Conservation (phyloP, 92 coral and sea anemone species). For the Nematostella vectensis region DNA sequence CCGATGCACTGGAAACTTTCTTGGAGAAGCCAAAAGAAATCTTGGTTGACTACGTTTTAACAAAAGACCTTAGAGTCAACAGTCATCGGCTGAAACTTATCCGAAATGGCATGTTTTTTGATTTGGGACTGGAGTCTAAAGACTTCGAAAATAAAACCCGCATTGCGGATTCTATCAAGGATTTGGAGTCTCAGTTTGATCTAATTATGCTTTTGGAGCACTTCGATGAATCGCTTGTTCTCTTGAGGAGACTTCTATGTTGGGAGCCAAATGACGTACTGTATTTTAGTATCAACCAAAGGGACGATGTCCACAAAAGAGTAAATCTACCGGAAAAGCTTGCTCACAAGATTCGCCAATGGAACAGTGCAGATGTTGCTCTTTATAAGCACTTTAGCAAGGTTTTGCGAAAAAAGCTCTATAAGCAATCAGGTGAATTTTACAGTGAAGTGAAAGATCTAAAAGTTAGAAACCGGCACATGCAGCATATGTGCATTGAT, state of each 20-base stretch:
- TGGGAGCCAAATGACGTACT: slow-evolving; percentile 70
- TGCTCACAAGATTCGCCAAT: slow-evolving; percentile 39
- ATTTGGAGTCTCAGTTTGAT: slow-evolving; percentile 54
- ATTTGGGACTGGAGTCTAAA: slow-evolving; percentile 71
- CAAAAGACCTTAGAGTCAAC: slow-evolving; percentile 56
- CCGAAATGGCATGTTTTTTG: slow-evolving; percentile 90
- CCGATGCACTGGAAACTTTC: slow-evolving; percentile 67
- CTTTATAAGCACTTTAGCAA: slow-evolving; percentile 57
- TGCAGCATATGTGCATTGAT: slow-evolving; percentile 58
- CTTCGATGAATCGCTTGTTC: slow-evolving; percentile 78
- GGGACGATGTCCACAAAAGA: slow-evolving; percentile 30
- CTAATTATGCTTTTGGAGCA: slow-evolving; percentile 64
- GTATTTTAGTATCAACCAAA: slow-evolving; percentile 66
- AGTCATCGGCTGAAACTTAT: slow-evolving; percentile 80
- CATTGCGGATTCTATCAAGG: slow-evolving; percentile 25
- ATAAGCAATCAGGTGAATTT: slow-evolving; percentile 32
- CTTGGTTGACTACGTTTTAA: slow-evolving; percentile 65
- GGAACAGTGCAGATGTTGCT: slow-evolving; percentile 71
- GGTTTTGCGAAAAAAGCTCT: slow-evolving; percentile 32
- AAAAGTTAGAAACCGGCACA: slow-evolving; percentile 23
- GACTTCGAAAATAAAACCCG: slow-evolving; percentile 54
- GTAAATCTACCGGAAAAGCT: slow-evolving; percentile 24
- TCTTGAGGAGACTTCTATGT: slow-evolving; percentile 68
- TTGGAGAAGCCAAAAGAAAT: slow-evolving; percentile 71
- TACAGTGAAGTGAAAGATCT: slow-evolving; percentile 47